Evolutionary conservation across 2,113 vertebrate genomes (phyloP).

Genomic region (Sula dactylatra): DNA sequence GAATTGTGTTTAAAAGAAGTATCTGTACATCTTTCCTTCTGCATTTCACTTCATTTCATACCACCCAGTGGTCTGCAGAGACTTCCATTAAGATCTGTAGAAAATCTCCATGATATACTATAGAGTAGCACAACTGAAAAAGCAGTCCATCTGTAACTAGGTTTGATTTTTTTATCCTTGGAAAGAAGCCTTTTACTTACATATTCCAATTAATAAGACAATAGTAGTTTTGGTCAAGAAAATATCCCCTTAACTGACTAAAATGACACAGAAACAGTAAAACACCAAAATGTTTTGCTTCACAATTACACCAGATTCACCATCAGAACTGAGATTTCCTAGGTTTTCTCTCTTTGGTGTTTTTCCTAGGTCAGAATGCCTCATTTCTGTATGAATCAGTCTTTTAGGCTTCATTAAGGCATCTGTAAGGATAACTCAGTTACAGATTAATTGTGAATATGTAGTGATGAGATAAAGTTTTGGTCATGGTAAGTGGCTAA

Average conservation of each 20-base stretch:
- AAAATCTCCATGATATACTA: not conserved
- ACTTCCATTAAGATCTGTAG: not conserved
- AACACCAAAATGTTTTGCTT: not conserved
- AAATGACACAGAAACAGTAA: not conserved
- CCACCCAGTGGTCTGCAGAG: not conserved
- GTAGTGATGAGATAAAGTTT: not conserved
- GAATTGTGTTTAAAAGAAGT: not conserved
- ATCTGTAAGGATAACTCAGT: not conserved
- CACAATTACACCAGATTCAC: not conserved
- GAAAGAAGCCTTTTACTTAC: not conserved
- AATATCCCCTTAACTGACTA: not conserved
- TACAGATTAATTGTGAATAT: not conserved
- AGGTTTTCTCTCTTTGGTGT: not conserved
- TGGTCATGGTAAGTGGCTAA: not conserved
- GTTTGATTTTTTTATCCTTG: not conserved
- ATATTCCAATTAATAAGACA: not conserved
- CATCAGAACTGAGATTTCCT: not conserved
- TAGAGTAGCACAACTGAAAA: not conserved
- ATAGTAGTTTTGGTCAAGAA: not conserved
- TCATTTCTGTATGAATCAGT: not conserved
- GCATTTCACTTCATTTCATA: not conserved
- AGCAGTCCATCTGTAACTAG: not conserved
- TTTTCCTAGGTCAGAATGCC: not conserved
- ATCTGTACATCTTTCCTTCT: not conserved
- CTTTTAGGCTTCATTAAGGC: not conserved